Evolutionary conservation across 1,140 invertebrate genomes (phyloP).

Genomic region (Eriocheir sinensis): DNA sequence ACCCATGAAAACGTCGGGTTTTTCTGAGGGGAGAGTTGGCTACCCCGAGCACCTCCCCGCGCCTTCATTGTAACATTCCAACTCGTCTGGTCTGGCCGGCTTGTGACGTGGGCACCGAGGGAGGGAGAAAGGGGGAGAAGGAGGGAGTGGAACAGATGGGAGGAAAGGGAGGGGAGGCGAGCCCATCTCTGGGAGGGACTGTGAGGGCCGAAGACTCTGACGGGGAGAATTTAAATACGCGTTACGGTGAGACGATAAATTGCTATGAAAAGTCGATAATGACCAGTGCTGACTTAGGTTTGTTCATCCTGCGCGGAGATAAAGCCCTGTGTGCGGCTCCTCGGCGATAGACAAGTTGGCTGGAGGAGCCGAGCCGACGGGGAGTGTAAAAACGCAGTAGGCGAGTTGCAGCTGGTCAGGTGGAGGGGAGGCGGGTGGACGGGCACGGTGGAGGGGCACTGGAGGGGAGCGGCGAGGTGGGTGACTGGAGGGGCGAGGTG

Average conservation of each 20-base stretch:
- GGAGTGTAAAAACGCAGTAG: not conserved
- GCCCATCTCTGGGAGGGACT: not conserved
- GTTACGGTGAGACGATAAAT: not conserved
- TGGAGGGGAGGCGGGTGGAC: not conserved
- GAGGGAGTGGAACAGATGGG: not conserved
- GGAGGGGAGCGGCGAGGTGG: not conserved
- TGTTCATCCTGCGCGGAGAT: not conserved
- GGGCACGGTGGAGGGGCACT: not conserved
- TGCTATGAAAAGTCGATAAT: not conserved
- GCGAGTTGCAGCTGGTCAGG: not conserved
- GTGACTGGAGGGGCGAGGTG: too few species aligned
- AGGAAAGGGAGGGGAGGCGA: not conserved
- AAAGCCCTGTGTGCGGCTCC: not conserved
- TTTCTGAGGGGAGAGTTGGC: not conserved
- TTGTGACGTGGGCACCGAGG: constrained; percentile 63
- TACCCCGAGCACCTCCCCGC: constrained; percentile 38
- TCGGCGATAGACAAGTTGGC: not conserved
- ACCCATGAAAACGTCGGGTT: not conserved
- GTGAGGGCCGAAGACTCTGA: not conserved
- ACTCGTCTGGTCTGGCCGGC: constrained; percentile 62
- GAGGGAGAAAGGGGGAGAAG: not conserved
- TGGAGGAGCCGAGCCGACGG: not conserved
- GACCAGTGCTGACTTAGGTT: not conserved
- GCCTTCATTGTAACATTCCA: constrained; percentile 68
- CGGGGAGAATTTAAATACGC: not conserved